These are phyloP conservation scores for Oryzaephilus surinamensis DNA, from an alignment of 1,140 invertebrate species.

Conservation along the genomic window DNA sequence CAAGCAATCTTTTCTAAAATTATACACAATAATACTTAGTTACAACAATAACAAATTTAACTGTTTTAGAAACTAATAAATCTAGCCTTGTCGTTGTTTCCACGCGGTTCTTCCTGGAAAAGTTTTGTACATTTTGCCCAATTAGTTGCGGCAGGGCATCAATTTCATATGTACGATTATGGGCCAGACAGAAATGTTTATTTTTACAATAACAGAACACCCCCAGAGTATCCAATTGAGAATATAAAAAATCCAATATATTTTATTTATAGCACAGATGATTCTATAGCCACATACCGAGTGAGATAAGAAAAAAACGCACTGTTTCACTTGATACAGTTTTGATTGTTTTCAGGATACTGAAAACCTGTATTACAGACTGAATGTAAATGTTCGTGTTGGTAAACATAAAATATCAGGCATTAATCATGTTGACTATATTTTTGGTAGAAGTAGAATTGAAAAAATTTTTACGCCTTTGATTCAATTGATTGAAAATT, in stretches of 20 bases:
- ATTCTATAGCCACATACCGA: background rate
- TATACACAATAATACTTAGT: background rate
- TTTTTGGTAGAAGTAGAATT: background rate
- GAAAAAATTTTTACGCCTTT: conserved; percentile 2
- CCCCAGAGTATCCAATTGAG: conserved; percentile 2
- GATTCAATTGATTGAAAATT: background rate
- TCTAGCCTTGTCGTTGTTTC: conserved; percentile 2
- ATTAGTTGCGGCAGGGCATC: background rate
- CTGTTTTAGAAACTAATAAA: background rate
- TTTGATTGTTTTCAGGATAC: conserved; percentile 1
- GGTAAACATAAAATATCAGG: conserved; percentile 1
- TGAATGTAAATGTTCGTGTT: background rate
- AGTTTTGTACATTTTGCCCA: background rate
- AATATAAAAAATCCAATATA: background rate
- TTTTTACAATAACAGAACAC: background rate
- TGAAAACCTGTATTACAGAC: background rate
- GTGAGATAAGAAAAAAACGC: background rate
- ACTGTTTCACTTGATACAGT: background rate
- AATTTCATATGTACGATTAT: conserved; percentile 6
- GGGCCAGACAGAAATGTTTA: background rate
- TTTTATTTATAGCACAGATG: background rate
- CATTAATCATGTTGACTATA: conserved; percentile 3
- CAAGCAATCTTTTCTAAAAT: background rate
- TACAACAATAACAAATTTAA: background rate
- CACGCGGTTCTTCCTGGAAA: conserved; percentile 2